Percentiles rank a stretch among this genome's conserved stretches.
Evolutionary conservation across 2,888 invertebrate genomes (phyloP).

Genomic region (Disparrhopalites patrizii): DNA sequence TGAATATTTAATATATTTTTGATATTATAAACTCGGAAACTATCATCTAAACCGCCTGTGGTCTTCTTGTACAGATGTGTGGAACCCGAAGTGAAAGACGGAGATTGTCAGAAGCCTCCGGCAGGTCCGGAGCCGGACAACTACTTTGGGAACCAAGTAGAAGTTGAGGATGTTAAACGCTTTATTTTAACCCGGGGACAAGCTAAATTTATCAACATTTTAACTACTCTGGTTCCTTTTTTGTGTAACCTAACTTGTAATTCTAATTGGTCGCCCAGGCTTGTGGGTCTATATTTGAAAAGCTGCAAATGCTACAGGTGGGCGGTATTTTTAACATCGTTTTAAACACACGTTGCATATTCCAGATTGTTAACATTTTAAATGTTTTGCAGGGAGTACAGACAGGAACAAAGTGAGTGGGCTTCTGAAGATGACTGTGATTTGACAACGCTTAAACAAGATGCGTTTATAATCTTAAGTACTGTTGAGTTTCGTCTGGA

Average conservation of each 20-base stretch:
- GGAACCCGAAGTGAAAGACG: conserved; percentile 27
- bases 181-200: conserved; percentile 57
- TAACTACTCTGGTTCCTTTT: conserved; percentile 60
- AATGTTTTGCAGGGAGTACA: conserved; percentile 3
- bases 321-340: conserved; percentile 48
- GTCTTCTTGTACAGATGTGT: background rate
- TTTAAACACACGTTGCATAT: background rate
- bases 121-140: conserved; percentile 39
- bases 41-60: too few species aligned
- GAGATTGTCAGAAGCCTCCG: conserved; percentile 49
- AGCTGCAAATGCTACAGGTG: conserved; percentile 55
- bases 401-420: conserved; percentile 16
- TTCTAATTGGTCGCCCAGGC: conserved; percentile 62
- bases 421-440: background rate
- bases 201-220: conserved; percentile 58
- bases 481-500: conserved; percentile 20
- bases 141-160: conserved; percentile 65
- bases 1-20: background rate
- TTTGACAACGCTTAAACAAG: background rate
- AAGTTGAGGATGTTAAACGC: conserved; percentile 61
- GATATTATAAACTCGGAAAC: too few species aligned
- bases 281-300: conserved; percentile 60
- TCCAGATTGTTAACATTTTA: background rate
- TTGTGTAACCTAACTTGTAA: conserved; percentile 61
- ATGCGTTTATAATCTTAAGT: conserved; percentile 8